phyloP scores from a whole-genome alignment of 2,113 vertebrate genomes.

The Istiophorus platypterus region DNA sequence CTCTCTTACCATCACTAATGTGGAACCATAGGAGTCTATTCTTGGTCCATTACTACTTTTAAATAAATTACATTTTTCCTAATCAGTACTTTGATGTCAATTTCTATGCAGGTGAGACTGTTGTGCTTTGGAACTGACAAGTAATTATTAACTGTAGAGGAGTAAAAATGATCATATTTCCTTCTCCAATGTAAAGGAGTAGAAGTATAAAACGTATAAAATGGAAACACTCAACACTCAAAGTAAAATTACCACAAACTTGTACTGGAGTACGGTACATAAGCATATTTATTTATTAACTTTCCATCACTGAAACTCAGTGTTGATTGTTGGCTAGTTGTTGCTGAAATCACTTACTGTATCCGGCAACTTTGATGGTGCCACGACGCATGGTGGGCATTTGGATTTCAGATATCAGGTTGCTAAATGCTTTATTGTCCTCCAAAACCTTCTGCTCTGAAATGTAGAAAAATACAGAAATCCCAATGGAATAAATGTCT shows the following conservation, averaged over 20 bases:
- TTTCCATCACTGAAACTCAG: neutral
- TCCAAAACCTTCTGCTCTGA: conserved; percentile 87
- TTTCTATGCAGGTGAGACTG: too few relatives aligned
- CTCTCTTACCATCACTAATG: too few relatives aligned
- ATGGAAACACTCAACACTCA: neutral
- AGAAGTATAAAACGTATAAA: neutral
- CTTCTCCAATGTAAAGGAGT: too few relatives aligned
- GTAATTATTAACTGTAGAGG: too few relatives aligned
- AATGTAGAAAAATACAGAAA: neutral
- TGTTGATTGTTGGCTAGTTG: neutral
- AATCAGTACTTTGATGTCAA: too few relatives aligned
- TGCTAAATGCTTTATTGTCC: conserved; percentile 85
- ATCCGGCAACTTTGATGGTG: conserved; percentile 75
- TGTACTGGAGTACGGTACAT: neutral
- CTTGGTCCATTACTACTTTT: too few relatives aligned
- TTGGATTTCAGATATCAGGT: conserved; percentile 83
- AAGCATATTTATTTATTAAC: neutral
- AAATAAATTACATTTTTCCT: too few relatives aligned
- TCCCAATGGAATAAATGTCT: neutral
- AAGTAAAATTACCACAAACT: neutral
- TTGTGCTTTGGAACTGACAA: too few relatives aligned
- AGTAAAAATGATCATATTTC: too few relatives aligned
- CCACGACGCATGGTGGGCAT: conserved; percentile 87
- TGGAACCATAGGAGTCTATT: too few relatives aligned
- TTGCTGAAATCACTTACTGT: conserved; percentile 82